Conservation (phyloP, 2,888 invertebrate species). For the Ernsta delagoae region DNA sequence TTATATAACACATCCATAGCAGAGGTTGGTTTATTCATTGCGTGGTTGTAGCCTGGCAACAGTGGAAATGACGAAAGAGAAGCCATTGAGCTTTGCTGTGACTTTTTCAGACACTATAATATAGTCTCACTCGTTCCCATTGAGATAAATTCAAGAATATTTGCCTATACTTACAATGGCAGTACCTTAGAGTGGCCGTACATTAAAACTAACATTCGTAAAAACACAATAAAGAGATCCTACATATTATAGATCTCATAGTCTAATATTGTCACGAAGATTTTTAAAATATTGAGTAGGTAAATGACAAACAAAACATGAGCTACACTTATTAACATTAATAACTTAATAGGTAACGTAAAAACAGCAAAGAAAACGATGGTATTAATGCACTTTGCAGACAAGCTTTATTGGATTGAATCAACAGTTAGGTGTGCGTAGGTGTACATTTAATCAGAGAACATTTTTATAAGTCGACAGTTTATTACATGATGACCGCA, state of each 20-base stretch:
- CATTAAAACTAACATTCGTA: background rate
- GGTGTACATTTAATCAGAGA: conserved; percentile 7
- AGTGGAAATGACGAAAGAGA: conserved; percentile 20
- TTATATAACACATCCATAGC: conserved; percentile 20
- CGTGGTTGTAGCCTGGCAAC: conserved; percentile 16
- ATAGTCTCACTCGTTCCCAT: background rate
- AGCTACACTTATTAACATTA: too few relatives aligned
- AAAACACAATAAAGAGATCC: background rate
- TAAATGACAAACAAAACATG: too few relatives aligned
- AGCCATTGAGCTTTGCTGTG: conserved; percentile 14
- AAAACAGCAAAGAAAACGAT: too few relatives aligned
- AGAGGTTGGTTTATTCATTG: background rate
- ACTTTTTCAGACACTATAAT: conserved; percentile 8
- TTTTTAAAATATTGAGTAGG: too few relatives aligned
- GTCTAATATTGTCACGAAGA: too few relatives aligned
- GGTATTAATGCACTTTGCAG: too few relatives aligned
- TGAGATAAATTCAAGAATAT: background rate
- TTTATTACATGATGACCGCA: background rate
- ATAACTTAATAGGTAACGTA: too few relatives aligned
- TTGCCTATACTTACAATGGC: background rate
- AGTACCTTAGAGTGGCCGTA: too few relatives aligned
- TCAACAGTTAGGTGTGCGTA: background rate
- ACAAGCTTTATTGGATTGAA: background rate
- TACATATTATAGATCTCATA: too few relatives aligned
- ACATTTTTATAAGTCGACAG: background rate